A percentile compares a stretch with the other conserved stretches of the same genome.
Evolutionary conservation across 2,888 invertebrate genomes (phyloP).

Genomic region (Ormyrus thymus): DNA sequence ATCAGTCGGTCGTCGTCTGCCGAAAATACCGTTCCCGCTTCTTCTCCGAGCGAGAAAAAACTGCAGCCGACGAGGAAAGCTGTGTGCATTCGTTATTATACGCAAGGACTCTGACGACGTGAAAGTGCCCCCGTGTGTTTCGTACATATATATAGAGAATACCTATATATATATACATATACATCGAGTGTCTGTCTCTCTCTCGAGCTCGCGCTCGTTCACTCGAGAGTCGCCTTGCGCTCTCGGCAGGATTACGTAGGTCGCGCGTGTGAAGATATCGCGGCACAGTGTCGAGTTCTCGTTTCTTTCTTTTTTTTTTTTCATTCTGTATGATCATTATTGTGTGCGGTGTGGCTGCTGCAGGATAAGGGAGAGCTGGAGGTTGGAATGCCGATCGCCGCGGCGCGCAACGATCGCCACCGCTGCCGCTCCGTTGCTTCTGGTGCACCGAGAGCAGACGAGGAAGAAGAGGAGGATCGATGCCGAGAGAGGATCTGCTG

Average conservation of each 20-base stretch:
- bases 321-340: not conserved
- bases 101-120: conserved; percentile 18
- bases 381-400: conserved; percentile 44
- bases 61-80: not conserved
- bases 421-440: no score
- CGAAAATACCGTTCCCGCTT: not conserved
- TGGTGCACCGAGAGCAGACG: not conserved
- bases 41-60: not conserved
- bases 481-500: conserved; percentile 30
- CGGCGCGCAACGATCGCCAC: not conserved
- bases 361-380: not conserved
- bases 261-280: conserved; percentile 45
- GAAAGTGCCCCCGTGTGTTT: conserved; percentile 47
- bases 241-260: conserved; percentile 42
- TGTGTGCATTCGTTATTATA: not conserved
- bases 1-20: not conserved
- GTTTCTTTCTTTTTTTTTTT: not conserved
- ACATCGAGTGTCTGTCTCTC: not conserved
- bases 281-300: conserved; percentile 38
- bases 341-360: not conserved
- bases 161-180: not conserved
- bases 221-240: not conserved
- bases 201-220: not conserved
- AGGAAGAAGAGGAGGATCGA: conserved; percentile 27
- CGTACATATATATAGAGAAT: not conserved